A percentile compares a stretch with the other conserved stretches of the same genome.
Conservation (phyloP, 2,888 invertebrate species). For the Oligia latruncula region DNA sequence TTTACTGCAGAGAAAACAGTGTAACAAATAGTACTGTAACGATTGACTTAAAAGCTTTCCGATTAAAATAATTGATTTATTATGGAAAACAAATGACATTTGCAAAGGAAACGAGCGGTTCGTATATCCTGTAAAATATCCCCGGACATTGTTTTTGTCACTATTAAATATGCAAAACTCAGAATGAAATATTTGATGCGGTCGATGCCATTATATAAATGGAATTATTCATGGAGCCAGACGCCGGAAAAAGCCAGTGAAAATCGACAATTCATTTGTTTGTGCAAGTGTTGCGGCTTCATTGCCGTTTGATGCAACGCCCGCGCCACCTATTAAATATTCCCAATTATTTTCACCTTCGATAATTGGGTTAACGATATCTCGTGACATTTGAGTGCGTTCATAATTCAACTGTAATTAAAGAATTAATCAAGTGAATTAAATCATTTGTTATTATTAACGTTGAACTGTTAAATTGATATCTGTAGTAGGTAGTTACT, state of each 20-base stretch:
- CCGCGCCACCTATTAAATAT: conserved; percentile 69
- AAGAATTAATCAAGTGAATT: conserved; percentile 39
- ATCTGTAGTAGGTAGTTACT: conserved; percentile 64
- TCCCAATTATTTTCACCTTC: conserved; percentile 72
- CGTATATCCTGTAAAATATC: conserved; percentile 71
- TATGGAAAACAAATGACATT: conserved; percentile 69
- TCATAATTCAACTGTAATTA: conserved; percentile 50
- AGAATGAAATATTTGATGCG: conserved; percentile 88
- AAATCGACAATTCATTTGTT: conserved; percentile 87
- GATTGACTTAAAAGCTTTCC: conserved; percentile 63
- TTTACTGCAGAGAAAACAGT: conserved; percentile 18
- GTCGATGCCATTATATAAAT: conserved; percentile 86
- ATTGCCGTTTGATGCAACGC: conserved; percentile 77
- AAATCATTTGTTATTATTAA: conserved; percentile 46
- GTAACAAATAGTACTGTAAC: conserved; percentile 45
- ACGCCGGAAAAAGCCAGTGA: conserved; percentile 85
- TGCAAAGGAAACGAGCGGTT: conserved; percentile 70
- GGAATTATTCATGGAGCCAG: conserved; percentile 87
- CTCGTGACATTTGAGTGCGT: conserved; percentile 66
- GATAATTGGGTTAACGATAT: conserved; percentile 74
- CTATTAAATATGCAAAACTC: conserved; percentile 87
- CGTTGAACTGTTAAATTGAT: conserved; percentile 68
- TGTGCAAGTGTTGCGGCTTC: conserved; percentile 83
- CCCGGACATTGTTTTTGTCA: conserved; percentile 83
- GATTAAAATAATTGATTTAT: conserved; percentile 69